Conservation (phyloP, 2,113 vertebrate species). For the Neolamprologus ventralis region DNA sequence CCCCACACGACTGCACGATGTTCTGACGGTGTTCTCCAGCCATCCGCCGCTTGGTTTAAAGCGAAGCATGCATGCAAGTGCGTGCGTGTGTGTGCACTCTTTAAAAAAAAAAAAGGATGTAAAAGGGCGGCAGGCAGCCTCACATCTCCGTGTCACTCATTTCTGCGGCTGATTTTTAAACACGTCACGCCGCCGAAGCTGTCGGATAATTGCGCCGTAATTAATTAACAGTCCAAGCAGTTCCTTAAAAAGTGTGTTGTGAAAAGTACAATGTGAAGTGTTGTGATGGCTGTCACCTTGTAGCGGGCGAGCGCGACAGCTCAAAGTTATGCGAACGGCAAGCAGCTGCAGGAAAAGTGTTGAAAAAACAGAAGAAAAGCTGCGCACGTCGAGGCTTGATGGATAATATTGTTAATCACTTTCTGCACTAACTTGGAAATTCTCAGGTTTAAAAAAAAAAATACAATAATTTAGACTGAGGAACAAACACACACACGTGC, state of each 20-base stretch:
- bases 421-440: slow-evolving; percentile 6
- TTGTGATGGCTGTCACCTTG: slow-evolving; percentile 49
- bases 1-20: background rate
- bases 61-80: background rate
- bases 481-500: background rate
- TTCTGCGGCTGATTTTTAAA: slow-evolving; percentile 1
- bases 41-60: background rate
- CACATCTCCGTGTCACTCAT: background rate
- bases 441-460: background rate
- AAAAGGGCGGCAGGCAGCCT: background rate
- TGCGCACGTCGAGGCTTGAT: background rate
- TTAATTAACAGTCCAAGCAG: slow-evolving; percentile 14
- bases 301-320: background rate
- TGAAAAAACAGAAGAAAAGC: background rate
- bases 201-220: slow-evolving; percentile 33
- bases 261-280: slow-evolving; percentile 44
- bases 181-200: background rate
- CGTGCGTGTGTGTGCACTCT: background rate
- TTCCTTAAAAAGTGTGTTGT: slow-evolving; percentile 20
- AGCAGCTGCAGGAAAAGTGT: background rate
- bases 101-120: background rate
- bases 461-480: background rate
- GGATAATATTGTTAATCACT: background rate
- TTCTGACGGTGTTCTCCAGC: background rate
- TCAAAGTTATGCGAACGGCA: slow-evolving; percentile 4